Conservation (phyloP, 2,113 vertebrate genomes). For the Bolborhynchus lineola region DNA sequence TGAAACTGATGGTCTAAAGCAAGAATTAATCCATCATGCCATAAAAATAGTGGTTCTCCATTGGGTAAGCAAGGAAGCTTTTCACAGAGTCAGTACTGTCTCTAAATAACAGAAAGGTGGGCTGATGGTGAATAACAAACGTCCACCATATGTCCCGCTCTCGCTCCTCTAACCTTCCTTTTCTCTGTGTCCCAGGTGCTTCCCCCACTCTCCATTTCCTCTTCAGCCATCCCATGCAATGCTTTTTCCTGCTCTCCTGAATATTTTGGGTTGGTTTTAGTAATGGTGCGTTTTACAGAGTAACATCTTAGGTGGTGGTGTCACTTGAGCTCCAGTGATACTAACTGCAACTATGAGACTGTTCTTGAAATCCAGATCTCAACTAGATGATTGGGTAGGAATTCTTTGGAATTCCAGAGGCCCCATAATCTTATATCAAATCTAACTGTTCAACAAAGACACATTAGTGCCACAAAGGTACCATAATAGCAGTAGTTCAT, state of each 20-base stretch:
- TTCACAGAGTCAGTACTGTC: neutral
- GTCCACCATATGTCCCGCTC: neutral
- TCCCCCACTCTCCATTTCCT: neutral
- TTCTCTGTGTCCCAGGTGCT: neutral
- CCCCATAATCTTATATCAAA: neutral
- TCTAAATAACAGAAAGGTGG: neutral
- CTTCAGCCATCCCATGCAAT: accelerated
- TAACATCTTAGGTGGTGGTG: neutral
- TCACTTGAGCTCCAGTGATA: neutral
- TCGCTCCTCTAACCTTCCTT: neutral
- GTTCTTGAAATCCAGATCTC: neutral
- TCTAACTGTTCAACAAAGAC: neutral
- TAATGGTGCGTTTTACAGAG: neutral
- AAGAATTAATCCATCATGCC: neutral
- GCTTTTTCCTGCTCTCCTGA: neutral
- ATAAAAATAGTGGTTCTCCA: neutral
- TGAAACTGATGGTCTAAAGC: neutral
- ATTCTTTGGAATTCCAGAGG: neutral
- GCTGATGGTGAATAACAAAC: neutral
- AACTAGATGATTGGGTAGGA: neutral
- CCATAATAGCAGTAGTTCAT: neutral
- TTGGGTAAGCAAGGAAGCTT: neutral
- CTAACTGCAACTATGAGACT: neutral
- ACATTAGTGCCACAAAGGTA: neutral
- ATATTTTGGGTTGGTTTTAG: neutral